Evolutionary conservation across 2,888 invertebrate species (phyloP).

Genomic region (Drosophila macrospina): DNA sequence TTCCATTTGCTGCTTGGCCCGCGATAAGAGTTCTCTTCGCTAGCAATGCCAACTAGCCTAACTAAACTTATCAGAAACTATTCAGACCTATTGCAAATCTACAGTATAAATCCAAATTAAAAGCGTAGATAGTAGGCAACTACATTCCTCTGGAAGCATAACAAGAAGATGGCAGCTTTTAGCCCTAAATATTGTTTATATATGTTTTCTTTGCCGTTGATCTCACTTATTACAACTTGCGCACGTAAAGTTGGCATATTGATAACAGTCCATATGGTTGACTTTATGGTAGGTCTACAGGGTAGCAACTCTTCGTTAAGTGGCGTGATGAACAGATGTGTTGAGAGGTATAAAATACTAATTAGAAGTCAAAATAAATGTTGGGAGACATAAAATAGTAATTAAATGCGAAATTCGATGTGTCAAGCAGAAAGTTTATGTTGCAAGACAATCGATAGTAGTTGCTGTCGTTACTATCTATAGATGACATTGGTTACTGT

Average conservation of each 20-base stretch:
- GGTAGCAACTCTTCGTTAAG: neutral
- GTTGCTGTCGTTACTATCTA: too few species aligned
- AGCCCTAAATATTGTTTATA: slow-evolving; percentile 30
- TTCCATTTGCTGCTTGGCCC: neutral
- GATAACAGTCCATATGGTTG: slow-evolving; percentile 17
- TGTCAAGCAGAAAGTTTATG: too few species aligned
- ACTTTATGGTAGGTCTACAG: too few species aligned
- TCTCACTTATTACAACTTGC: slow-evolving; percentile 11
- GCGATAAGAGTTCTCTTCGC: slow-evolving; percentile 34
- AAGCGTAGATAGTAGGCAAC: slow-evolving; percentile 28
- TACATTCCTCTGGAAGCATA: slow-evolving; percentile 7
- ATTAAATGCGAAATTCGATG: too few species aligned
- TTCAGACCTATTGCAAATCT: slow-evolving; percentile 28
- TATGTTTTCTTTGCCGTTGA: neutral
- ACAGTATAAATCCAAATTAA: slow-evolving; percentile 19
- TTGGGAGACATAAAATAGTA: too few species aligned
- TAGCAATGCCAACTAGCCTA: slow-evolving; percentile 7
- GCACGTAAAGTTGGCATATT: slow-evolving; percentile 18
- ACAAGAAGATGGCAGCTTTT: slow-evolving; percentile 18
- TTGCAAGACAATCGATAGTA: too few species aligned
- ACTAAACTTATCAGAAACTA: slow-evolving; percentile 34
- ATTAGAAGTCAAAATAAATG: too few species aligned
- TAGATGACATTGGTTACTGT: too few species aligned
- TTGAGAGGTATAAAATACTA: too few species aligned
- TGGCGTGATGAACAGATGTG: neutral